Evolutionary conservation across 2,888 invertebrate genomes (phyloP), one percentile per base, ranked within the genome.

Genomic region (Rhagonycha lutea): DNA sequence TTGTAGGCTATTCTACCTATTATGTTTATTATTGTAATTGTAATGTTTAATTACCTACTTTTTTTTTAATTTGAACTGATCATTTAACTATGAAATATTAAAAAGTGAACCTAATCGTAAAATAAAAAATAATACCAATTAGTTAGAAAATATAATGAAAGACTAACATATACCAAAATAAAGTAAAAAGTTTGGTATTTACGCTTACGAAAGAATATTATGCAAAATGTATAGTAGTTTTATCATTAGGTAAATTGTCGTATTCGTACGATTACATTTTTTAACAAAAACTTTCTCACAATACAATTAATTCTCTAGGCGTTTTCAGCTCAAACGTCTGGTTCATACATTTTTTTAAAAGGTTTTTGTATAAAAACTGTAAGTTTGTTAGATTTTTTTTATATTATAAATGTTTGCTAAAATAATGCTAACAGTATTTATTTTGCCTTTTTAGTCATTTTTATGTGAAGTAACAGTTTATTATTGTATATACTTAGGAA

Each of bases 381-480:
- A 77, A 73, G 73, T 77, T 77, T 77, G 77, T 77, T 77, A 75
- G 68, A 72, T 69, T 73, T 67, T 69, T 76, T 73, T 68, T 71
- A 67, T 69, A 74, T 29, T 32, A 74, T 74, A 67, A 62, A 77
- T 77, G 74, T 77, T 62, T 60, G 74, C 72, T 69, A 68, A 72
- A 47, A 77, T 74, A 72, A 77, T 71, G 74, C 73, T 77, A 77
- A 77, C 77, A 75, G 75, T 77, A 77, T 77, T 77, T 77, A 77
- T 77, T 47, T 77, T 77, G 72, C 70, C 70, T 72, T 75, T 65
- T 74, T 77, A 75, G 74, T 75, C 74, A 75, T 75, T 75, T 75
- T 75, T 75, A 68, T 72, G 74, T 77, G 69, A 74, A 75, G 68
- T 74, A 74, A 77, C 75, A 74, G 72, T 47, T 47, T 47, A 29